Base-by-base conservation (phyloP, 2,797 vertebrate species). In the Kryptolebias ocellatus region DNA sequence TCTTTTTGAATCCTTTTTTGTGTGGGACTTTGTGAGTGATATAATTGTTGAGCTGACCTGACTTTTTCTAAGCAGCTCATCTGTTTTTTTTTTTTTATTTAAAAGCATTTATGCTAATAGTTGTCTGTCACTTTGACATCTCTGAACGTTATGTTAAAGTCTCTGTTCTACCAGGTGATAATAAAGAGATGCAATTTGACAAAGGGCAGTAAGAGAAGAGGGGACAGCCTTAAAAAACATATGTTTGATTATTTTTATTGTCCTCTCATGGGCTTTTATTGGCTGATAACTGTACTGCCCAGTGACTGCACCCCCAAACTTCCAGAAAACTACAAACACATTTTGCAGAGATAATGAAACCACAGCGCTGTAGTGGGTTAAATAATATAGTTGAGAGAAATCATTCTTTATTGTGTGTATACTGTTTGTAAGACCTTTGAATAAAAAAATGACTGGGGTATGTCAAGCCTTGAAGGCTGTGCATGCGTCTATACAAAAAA, bases 401-500 rank as follows among this genome's bases (percentile, higher is more conserved):
- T 42, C 39, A 11, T 4, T 42, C 39, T 42, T 42, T 42, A 12
- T 12, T 42, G 11, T 42, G 10, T 42, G 39, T 42, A 42, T 12
- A 12, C 11, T 14, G 11, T 42, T 42, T 42, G 3, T 42, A 12
- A 42, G 14, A 12, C 39, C 2, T 42, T 42, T 42, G 14, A 42
- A 12, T 42, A 3, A 42, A 42, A 3, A 12, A 42, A 42, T 2
- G 4, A 3, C 57, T 46, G 64, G 50, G 60, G 55, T 64, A 39
- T 67, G 73, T 56, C 14, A 65, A 42, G 53, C 27, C 67, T 61
- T 54, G 49, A 51, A 57, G 53, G 56, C 39, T 68, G 51, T 31
- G 58, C 60, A 54, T 79, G 74, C 77, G 79, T 79, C 76, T 83
- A 70, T 80, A 77, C 54, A 65, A 42, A 12, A 14, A 42, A 12